These are phyloP conservation scores for Pseudoips prasinana DNA, from an alignment of 2,888 invertebrate genomes.

Conservation along the genomic window DNA sequence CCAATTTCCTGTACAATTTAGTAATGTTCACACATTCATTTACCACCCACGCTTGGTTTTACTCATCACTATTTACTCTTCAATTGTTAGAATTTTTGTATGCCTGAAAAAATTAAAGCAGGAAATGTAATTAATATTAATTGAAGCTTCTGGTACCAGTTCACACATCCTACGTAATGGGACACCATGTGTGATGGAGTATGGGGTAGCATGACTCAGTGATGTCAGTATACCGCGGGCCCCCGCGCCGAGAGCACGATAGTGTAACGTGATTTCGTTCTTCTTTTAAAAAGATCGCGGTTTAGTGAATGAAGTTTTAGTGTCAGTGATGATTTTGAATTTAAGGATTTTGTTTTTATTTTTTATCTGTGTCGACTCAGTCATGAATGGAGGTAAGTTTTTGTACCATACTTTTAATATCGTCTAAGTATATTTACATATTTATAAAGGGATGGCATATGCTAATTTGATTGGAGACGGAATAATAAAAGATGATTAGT, in stretches of 20 bases:
- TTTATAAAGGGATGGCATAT: too few relatives aligned
- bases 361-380: slow-evolving; percentile 49
- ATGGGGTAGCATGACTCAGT: slow-evolving; percentile 30
- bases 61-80: slow-evolving; percentile 25
- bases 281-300: slow-evolving; percentile 23
- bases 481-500: too few relatives aligned
- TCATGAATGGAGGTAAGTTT: slow-evolving; percentile 63
- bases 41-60: slow-evolving; percentile 4
- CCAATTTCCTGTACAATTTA: slow-evolving; percentile 13
- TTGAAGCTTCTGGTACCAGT: slow-evolving; percentile 15
- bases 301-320: slow-evolving; percentile 30
- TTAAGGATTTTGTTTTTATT: slow-evolving; percentile 50
- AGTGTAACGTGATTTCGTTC: slow-evolving; percentile 11
- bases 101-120: slow-evolving; percentile 28
- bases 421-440: too few relatives aligned
- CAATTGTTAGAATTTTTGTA: slow-evolving; percentile 28
- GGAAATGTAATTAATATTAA: slow-evolving; percentile 35
- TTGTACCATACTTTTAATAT: too few relatives aligned
- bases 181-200: slow-evolving; percentile 22
- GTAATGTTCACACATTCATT: slow-evolving; percentile 24
- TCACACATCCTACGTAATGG: slow-evolving; percentile 16
- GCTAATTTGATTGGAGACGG: too few relatives aligned
- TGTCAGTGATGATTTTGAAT: slow-evolving; percentile 60
- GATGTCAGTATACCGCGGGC: slow-evolving; percentile 48
- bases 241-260: slow-evolving; percentile 40